Evolutionary conservation across 2,797 vertebrate genomes (phyloP).

Genomic region (Lerista edwardsae): DNA sequence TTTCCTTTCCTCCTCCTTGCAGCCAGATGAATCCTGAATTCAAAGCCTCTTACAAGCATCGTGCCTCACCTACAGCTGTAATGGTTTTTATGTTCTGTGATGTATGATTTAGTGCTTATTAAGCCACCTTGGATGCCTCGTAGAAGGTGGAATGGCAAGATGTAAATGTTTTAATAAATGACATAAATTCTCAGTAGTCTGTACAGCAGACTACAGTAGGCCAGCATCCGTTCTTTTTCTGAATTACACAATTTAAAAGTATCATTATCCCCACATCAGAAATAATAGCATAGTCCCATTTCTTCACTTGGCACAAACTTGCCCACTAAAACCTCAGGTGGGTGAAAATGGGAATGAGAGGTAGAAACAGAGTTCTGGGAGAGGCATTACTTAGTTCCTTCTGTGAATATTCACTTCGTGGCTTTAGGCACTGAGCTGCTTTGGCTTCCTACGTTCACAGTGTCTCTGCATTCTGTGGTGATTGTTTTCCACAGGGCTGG

Average conservation of each 20-base stretch:
- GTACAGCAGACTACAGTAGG: neutral
- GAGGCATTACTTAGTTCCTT: neutral
- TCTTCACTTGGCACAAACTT: neutral
- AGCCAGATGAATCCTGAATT: too few relatives aligned
- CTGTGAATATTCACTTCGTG: neutral
- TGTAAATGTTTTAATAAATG: neutral
- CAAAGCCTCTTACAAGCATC: neutral
- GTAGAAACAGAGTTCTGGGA: neutral
- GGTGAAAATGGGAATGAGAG: neutral
- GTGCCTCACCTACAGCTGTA: neutral
- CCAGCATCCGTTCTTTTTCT: neutral
- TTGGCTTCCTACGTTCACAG: neutral
- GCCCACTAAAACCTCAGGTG: neutral
- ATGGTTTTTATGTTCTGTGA: neutral
- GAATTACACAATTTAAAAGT: neutral
- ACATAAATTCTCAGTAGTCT: neutral
- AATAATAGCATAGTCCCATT: neutral
- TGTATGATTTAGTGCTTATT: neutral
- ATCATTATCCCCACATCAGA: neutral
- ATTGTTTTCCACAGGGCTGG: conserved; percentile 76
- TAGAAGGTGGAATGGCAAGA: neutral
- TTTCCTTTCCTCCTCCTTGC: too few relatives aligned
- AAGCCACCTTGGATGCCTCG: neutral
- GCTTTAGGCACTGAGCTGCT: neutral
- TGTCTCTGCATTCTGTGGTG: neutral